Evolutionary conservation across 2,797 vertebrate genomes (phyloP).

Genomic region (Manis pentadactyla): DNA sequence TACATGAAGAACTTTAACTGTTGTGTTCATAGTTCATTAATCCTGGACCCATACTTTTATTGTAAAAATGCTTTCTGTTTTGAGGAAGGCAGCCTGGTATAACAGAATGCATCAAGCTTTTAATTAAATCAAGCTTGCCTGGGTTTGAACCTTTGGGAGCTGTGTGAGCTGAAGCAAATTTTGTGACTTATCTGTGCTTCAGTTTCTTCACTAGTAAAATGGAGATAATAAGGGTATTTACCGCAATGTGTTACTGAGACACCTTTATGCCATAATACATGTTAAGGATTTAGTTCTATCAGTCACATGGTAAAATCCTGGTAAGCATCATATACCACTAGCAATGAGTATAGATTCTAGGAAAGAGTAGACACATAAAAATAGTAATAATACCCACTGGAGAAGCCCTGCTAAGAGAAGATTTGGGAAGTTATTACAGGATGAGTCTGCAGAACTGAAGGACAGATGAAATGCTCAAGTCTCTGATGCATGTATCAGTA

Average conservation of each 20-base stretch:
- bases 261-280: background rate
- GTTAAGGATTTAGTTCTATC: background rate
- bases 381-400: background rate
- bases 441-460: conserved; percentile 18
- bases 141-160: background rate
- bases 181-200: background rate
- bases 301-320: background rate
- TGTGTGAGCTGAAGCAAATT: background rate
- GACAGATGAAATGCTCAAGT: background rate
- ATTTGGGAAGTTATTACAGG: background rate
- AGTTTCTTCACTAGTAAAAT: background rate
- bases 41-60: background rate
- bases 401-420: background rate
- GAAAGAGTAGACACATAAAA: background rate
- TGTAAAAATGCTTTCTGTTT: background rate
- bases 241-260: background rate
- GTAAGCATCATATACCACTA: background rate
- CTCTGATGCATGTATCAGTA: background rate
- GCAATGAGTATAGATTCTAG: background rate
- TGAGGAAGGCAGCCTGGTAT: background rate
- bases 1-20: background rate
- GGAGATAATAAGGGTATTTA: background rate
- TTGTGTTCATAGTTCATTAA: background rate
- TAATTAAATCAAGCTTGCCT: background rate
- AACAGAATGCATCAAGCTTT: background rate